phyloP scores from a whole-genome alignment of 2,888 invertebrate genomes.

The Lacanobia oleracea region DNA sequence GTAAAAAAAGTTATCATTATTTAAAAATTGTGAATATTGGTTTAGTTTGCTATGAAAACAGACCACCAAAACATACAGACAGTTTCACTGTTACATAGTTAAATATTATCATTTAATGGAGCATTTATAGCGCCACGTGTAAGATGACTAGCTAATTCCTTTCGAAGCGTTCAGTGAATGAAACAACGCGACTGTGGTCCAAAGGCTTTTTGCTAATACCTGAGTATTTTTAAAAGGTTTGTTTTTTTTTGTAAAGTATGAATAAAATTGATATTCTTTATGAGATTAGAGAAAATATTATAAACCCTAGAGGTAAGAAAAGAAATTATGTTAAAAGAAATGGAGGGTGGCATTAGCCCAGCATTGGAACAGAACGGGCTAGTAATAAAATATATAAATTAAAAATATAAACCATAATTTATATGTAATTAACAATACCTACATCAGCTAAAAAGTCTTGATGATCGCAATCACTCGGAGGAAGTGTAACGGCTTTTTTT shows the following conservation, averaged over 20 bases:
- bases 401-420: too few species aligned
- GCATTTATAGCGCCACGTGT: slow-evolving; percentile 3
- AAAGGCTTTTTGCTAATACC: slow-evolving; percentile 7
- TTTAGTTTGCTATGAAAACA: not conserved
- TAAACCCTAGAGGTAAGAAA: too few species aligned
- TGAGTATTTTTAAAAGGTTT: not conserved
- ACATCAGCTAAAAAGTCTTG: not conserved
- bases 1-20: too few species aligned
- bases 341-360: too few species aligned
- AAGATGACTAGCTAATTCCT: slow-evolving; percentile 42
- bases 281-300: too few species aligned
- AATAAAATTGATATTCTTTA: not conserved
- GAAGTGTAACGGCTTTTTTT: not conserved
- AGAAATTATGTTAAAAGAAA: too few species aligned
- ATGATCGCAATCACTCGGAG: not conserved
- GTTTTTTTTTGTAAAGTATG: too few species aligned
- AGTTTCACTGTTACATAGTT: not conserved
- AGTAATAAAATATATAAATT: too few species aligned
- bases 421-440: too few species aligned
- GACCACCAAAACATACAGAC: not conserved
- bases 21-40: not conserved
- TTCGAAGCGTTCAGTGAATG: slow-evolving; percentile 35
- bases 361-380: too few species aligned
- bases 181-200: not conserved
- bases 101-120: not conserved